Conservation (phyloP, 2,888 invertebrate species). For the Agrotis exclamationis region DNA sequence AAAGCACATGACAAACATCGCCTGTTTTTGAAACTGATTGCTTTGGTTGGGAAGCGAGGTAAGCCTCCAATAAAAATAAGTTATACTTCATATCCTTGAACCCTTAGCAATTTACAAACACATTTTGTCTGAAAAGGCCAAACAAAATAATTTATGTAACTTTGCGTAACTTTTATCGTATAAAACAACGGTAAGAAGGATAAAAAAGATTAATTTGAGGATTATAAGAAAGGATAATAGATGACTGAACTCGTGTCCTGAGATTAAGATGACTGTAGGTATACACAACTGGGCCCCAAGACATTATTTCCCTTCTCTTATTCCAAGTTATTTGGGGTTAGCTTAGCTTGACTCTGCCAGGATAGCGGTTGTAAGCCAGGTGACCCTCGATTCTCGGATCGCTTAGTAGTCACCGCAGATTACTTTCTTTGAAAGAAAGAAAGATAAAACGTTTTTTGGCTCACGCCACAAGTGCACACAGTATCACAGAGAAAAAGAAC, state of each 20-base stretch:
- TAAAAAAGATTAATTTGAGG: background rate
- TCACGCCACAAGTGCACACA: no score
- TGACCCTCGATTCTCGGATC: no score
- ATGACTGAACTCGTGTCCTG: background rate
- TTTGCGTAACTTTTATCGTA: background rate
- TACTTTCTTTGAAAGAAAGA: no score
- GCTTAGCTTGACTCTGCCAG: no score
- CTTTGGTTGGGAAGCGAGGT: constrained; percentile 7
- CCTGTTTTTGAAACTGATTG: background rate
- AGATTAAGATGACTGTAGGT: background rate
- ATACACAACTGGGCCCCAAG: no score
- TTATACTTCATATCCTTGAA: background rate
- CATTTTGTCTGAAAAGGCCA: background rate
- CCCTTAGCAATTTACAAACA: constrained; percentile 22
- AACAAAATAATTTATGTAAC: constrained; percentile 21
- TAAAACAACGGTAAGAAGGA: background rate
- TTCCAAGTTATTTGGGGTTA: no score
- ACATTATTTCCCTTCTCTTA: no score
- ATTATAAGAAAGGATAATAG: background rate
- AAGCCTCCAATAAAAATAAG: constrained; percentile 29
- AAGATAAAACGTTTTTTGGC: no score
- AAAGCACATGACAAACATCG: no score
- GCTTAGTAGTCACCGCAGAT: no score
- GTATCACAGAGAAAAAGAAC: no score
- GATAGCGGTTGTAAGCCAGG: no score